Evolutionary conservation across 2,113 vertebrate species (phyloP).

Genomic region (Hippopotamus amphibius): DNA sequence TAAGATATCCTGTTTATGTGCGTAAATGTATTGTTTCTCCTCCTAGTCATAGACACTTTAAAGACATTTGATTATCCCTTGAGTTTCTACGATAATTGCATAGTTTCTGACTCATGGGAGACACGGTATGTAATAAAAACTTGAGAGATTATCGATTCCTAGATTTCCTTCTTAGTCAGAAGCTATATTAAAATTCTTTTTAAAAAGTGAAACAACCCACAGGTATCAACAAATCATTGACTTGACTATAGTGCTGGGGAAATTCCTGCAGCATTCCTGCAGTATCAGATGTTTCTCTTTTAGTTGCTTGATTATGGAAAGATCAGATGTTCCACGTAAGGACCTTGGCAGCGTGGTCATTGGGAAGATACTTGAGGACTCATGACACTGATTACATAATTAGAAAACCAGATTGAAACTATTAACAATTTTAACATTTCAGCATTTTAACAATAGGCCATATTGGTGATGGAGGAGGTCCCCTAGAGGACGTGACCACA

Average conservation of each 20-base stretch:
- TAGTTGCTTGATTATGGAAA: neutral
- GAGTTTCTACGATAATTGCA: neutral
- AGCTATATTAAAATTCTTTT: neutral
- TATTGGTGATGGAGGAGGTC: neutral
- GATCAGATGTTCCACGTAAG: neutral
- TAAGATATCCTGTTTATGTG: neutral
- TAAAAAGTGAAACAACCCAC: neutral
- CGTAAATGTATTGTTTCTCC: neutral
- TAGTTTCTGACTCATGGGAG: neutral
- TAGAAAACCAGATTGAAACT: neutral
- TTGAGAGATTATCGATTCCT: neutral
- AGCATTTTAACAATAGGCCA: neutral
- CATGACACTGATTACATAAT: neutral
- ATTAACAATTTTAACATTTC: neutral
- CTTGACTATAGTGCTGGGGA: neutral
- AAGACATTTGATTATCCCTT: neutral
- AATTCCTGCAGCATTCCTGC: neutral
- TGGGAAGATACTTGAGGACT: neutral
- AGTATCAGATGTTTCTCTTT: neutral
- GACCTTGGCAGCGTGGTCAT: neutral
- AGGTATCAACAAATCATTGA: neutral
- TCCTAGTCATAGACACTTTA: neutral
- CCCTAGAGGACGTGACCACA: neutral
- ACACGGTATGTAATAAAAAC: neutral
- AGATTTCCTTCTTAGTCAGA: neutral